Evolutionary conservation across 2,888 invertebrate genomes (phyloP).

Genomic region (Opisthograptis luteolata): DNA sequence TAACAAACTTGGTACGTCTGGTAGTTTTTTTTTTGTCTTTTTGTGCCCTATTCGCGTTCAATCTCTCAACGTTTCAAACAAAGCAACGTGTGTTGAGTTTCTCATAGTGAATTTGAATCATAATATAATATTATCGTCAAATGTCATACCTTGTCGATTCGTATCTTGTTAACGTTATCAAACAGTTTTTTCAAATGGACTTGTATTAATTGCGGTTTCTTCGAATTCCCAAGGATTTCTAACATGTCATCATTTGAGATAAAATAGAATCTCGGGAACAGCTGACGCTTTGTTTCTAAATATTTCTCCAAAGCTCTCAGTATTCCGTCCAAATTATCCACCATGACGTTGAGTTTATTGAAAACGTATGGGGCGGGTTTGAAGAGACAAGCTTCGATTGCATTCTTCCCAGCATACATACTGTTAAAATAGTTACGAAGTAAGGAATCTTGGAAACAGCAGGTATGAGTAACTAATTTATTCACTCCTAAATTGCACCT

Average conservation of each 20-base stretch:
- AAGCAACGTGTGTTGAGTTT: too few relatives aligned
- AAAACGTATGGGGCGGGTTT: conserved; percentile 85
- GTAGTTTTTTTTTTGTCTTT: too few relatives aligned
- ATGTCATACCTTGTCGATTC: conserved; percentile 85
- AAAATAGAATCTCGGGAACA: conserved; percentile 91
- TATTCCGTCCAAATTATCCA: conserved; percentile 90
- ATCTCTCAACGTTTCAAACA: too few relatives aligned
- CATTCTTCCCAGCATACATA: conserved; percentile 82
- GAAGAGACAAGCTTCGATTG: conserved; percentile 86
- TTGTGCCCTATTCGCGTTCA: too few relatives aligned
- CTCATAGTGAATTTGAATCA: too few relatives aligned
- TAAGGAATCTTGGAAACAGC: not conserved
- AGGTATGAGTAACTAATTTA: too few relatives aligned
- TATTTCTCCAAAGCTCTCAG: conserved; percentile 93
- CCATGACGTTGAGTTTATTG: conserved; percentile 88
- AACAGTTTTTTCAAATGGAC: conserved; percentile 95
- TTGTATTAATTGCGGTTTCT: conserved; percentile 92
- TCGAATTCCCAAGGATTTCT: conserved; percentile 94
- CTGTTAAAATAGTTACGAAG: conserved; percentile 44
- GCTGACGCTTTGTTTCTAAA: conserved; percentile 93
- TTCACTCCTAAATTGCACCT: too few relatives aligned
- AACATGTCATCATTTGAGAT: conserved; percentile 88
- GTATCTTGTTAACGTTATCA: conserved; percentile 91
- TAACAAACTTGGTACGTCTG: too few relatives aligned
- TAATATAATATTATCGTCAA: too few relatives aligned